A percentile compares a stretch with the other conserved stretches of the same genome.
Conservation (phyloP, 1,140 invertebrate genomes). For the Micrasema longulum region DNA sequence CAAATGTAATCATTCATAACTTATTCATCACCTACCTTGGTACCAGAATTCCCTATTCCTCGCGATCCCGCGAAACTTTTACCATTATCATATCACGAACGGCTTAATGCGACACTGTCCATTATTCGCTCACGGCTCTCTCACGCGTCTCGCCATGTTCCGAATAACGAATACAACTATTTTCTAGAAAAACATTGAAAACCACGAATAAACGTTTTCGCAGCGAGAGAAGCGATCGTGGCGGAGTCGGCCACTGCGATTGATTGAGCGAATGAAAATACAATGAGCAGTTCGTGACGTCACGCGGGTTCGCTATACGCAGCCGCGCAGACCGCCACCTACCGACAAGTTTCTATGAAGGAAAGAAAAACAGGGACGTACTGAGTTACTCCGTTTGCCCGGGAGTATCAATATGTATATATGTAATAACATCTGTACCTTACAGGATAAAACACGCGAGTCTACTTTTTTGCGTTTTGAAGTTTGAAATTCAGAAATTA, state of each 20-base stretch:
- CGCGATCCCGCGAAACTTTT: conserved; percentile 10
- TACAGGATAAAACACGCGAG: no score
- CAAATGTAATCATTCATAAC: no score
- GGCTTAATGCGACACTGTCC: conserved; percentile 4
- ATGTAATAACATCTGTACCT: not conserved
- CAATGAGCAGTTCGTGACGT: conserved; percentile 54
- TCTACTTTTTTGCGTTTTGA: no score
- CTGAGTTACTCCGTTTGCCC: not conserved
- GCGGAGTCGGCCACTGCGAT: conserved; percentile 11
- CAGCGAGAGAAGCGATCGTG: no score
- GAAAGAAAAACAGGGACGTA: not conserved
- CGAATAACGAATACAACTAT: conserved; percentile 15
- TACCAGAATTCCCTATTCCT: not conserved
- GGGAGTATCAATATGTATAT: not conserved
- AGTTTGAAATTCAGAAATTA: no score
- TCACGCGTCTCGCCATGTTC: conserved; percentile 14
- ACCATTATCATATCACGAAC: conserved; percentile 9
- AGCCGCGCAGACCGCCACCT: conserved; percentile 24
- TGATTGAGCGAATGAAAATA: conserved; percentile 38
- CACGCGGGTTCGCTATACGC: conserved; percentile 55
- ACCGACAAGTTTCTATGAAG: conserved; percentile 46
- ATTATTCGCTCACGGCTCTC: conserved; percentile 2
- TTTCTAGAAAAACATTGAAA: no score
- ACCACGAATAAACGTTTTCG: no score
- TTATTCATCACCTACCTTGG: conserved; percentile 22